These are phyloP conservation scores for Novumbra hubbsi DNA, from an alignment of 2,797 vertebrate species.

Conservation along the genomic window DNA sequence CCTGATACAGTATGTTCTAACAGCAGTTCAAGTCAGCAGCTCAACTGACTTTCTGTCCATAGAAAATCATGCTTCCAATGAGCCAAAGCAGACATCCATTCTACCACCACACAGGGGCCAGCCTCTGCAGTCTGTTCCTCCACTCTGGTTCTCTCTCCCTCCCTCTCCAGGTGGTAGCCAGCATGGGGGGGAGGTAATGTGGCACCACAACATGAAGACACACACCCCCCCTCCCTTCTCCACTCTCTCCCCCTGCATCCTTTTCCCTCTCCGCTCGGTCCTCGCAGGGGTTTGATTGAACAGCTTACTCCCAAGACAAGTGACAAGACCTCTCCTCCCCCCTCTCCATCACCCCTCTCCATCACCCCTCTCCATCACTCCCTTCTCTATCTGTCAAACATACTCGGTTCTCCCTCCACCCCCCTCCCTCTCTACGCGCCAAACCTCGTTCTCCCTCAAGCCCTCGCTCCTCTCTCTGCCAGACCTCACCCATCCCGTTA, in stretches of 20 bases:
- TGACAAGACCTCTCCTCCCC: background rate
- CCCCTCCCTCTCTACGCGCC: background rate
- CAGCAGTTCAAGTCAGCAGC: too few relatives aligned
- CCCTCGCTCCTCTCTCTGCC: background rate
- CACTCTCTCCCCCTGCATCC: background rate
- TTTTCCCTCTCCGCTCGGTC: background rate
- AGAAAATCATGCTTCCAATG: conserved; percentile 42
- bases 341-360: conserved; percentile 1
- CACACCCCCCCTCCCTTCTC: background rate
- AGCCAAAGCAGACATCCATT: conserved; percentile 33
- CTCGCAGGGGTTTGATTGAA: background rate
- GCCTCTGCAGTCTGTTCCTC: conserved; percentile 17
- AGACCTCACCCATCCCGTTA: too few relatives aligned
- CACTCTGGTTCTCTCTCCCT: background rate
- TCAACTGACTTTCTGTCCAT: conserved; percentile 20
- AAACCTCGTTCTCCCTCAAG: background rate
- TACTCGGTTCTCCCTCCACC: background rate
- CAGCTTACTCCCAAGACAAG: background rate
- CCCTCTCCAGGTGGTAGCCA: conserved; percentile 9
- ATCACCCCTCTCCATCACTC: background rate
- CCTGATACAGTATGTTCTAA: too few relatives aligned
- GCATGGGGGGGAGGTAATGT: conserved; percentile 15
- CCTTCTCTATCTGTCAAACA: background rate
- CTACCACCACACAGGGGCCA: conserved; percentile 33
- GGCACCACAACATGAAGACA: conserved; percentile 10